phyloP scores from a whole-genome alignment of 1,140 invertebrate genomes.

The Sminthurides bifidus region DNA sequence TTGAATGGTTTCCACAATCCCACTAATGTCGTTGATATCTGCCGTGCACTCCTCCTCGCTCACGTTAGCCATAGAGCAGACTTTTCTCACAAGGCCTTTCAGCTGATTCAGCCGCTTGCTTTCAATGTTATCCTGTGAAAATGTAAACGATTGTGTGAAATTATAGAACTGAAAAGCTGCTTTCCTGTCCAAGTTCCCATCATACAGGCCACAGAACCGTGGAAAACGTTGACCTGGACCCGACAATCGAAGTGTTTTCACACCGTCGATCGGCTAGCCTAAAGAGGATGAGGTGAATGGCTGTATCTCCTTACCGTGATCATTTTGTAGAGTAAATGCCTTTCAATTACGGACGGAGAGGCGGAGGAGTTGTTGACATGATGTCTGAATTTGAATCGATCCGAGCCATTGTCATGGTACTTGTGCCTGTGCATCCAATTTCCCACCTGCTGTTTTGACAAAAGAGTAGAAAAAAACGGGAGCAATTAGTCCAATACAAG shows the following conservation, averaged over 20 bases:
- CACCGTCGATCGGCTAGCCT: too few relatives aligned
- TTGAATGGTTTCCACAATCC: conserved; percentile 23
- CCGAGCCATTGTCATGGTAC: background rate
- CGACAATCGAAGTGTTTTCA: too few relatives aligned
- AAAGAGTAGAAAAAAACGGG: too few relatives aligned
- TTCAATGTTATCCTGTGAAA: conserved; percentile 19
- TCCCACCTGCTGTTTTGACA: too few relatives aligned
- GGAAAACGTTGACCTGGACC: too few relatives aligned
- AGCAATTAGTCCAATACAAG: too few relatives aligned
- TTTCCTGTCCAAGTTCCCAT: too few relatives aligned
- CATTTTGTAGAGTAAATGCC: conserved; percentile 27
- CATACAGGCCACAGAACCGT: too few relatives aligned
- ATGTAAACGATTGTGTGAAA: background rate
- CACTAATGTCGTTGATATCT: conserved; percentile 7
- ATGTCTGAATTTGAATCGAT: background rate
- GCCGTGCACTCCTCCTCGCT: conserved; percentile 9
- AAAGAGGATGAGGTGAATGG: too few relatives aligned
- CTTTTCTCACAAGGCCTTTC: conserved; percentile 16
- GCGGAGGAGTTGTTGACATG: background rate
- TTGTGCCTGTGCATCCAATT: too few relatives aligned
- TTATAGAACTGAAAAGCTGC: too few relatives aligned
- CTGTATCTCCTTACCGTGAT: conserved; percentile 15
- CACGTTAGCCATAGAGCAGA: conserved; percentile 6
- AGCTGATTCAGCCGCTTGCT: conserved; percentile 19
- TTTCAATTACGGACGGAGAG: conserved; percentile 5